phyloP scores from a whole-genome alignment of 2,797 vertebrate species.

The Dipus sagitta region DNA sequence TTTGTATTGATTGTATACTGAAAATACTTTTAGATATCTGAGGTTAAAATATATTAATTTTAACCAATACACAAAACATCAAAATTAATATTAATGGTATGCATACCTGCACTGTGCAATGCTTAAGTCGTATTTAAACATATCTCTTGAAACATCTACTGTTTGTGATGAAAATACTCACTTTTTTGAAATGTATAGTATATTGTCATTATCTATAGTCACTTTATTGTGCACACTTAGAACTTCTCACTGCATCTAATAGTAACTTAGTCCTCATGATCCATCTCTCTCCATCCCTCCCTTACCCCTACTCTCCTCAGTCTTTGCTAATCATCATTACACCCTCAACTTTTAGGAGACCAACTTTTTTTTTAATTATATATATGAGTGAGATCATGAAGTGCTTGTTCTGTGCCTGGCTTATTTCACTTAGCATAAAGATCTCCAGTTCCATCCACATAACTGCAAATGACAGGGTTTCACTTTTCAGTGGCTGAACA shows the following conservation, averaged over 20 bases:
- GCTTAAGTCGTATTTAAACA: not conserved
- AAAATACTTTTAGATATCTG: slow-evolving; percentile 2
- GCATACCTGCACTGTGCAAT: not conserved
- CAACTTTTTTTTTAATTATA: not conserved
- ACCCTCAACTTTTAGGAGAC: not conserved
- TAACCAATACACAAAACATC: not conserved
- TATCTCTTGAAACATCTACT: not conserved
- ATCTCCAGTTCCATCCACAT: not conserved
- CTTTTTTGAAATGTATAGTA: not conserved
- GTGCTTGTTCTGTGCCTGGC: not conserved
- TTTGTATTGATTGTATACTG: slow-evolving; percentile 34
- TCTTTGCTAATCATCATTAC: not conserved
- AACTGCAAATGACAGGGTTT: not conserved
- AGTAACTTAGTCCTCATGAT: not conserved
- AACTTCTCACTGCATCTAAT: not conserved
- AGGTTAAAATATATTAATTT: not conserved
- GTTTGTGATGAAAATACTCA: not conserved
- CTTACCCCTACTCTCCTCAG: not conserved
- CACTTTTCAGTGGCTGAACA: not conserved
- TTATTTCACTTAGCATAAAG: not conserved
- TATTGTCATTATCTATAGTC: not conserved
- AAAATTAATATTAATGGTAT: not conserved
- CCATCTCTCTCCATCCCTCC: not conserved
- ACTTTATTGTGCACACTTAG: not conserved
- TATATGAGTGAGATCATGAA: not conserved